A percentile compares a stretch with the other conserved stretches of the same genome.
Conservation (phyloP, 64 coral and sea anemone species). For the Montipora cactus region DNA sequence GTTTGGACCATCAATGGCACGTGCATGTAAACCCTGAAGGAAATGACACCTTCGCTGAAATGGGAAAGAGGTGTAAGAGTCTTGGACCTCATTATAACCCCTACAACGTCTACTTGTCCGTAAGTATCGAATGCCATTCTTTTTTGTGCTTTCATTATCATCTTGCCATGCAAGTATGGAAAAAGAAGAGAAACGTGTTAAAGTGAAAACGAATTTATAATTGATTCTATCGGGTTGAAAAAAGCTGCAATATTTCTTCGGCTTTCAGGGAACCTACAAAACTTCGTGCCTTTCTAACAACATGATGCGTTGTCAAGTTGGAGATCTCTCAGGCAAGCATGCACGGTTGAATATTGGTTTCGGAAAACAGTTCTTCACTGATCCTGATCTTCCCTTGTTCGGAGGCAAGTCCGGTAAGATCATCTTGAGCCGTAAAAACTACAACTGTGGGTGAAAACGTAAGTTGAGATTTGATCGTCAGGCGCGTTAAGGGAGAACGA, state of each 20-base stretch:
- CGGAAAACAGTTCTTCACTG: constrained; percentile 76
- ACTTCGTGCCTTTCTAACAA: constrained; percentile 73
- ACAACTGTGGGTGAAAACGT: neutral
- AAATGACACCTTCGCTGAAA: constrained; percentile 36
- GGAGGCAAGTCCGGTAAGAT: constrained; percentile 74
- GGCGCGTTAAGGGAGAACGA: no score
- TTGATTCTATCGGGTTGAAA: no score
- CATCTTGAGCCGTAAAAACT: neutral
- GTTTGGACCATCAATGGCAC: constrained; percentile 88
- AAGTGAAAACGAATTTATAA: no score
- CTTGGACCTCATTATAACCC: constrained; percentile 90
- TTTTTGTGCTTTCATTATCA: neutral
- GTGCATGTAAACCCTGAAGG: constrained; percentile 86
- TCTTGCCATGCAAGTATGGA: neutral
- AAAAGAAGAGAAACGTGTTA: no score
- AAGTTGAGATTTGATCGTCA: no score
- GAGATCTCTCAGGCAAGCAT: constrained; percentile 86
- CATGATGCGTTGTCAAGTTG: constrained; percentile 89
- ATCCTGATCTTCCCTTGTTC: constrained; percentile 78
- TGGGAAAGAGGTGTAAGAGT: constrained; percentile 77
- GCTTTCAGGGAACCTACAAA: constrained; percentile 79
- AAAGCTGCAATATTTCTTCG: neutral
- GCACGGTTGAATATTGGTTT: constrained; percentile 74
- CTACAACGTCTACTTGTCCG: constrained; percentile 75
- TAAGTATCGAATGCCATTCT: neutral